Percentiles rank a stretch among this genome's conserved stretches.
Evolutionary conservation across 2,113 vertebrate species (phyloP).

Genomic region (Colius striatus): DNA sequence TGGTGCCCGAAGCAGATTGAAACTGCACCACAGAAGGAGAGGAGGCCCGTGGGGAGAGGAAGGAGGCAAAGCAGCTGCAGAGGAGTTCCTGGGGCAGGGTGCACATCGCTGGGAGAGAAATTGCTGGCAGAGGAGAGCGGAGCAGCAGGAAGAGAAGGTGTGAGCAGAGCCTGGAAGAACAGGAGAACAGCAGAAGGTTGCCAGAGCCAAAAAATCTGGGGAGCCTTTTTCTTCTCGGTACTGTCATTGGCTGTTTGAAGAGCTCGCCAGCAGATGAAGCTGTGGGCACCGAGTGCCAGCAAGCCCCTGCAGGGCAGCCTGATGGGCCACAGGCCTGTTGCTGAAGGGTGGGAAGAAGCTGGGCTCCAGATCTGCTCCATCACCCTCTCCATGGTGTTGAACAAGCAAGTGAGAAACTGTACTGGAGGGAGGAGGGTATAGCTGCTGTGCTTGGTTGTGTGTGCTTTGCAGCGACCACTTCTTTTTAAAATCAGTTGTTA

Average conservation of each 20-base stretch:
- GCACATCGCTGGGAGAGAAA: neutral
- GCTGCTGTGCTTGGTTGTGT: neutral
- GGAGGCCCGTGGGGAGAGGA: slow-evolving; percentile 27
- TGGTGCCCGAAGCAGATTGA: neutral
- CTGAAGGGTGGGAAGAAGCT: neutral
- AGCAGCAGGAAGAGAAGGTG: neutral
- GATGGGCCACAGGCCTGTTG: fast-evolving
- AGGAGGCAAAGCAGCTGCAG: slow-evolving; percentile 39
- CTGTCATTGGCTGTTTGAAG: neutral
- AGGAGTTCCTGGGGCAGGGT: slow-evolving; percentile 47
- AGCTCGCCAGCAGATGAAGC: neutral
- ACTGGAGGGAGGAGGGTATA: neutral
- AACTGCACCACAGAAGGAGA: slow-evolving; percentile 1
- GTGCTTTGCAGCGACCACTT: neutral
- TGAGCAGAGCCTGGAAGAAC: neutral
- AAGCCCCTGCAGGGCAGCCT: neutral
- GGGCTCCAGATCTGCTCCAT: neutral
- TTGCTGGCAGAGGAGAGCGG: fast-evolving
- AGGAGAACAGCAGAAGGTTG: neutral
- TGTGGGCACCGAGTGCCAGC: neutral
- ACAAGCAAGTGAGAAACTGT: neutral
- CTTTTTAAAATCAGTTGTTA: neutral
- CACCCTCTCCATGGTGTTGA: neutral
- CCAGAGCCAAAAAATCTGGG: neutral
- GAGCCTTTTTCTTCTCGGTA: neutral